Evolutionary conservation across 2,888 invertebrate genomes (phyloP), one percentile per base, ranked within the genome.

Genomic region (Lomographa bimaculata): DNA sequence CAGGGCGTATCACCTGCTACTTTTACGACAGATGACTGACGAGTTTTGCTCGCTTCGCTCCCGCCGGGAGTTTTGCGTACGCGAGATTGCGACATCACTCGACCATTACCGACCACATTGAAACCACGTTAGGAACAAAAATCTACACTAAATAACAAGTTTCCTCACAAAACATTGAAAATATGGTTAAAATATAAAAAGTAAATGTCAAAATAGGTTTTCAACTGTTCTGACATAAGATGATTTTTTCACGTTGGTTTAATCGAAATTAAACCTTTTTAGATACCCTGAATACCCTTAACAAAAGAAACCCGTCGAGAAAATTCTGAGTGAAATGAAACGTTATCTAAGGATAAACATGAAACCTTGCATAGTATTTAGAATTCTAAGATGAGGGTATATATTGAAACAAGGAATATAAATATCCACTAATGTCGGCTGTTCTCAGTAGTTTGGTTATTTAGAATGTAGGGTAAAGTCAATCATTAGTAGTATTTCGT

Each of bases 11-110:
- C 61, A 1, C 64, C 59, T 3, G 61, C 44, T 1, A 57, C 57
- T 44, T 65, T 59, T 32, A 48, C n/a, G n/a, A n/a, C 47, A 25
- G 34, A 21, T 3, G 57, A 34, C n/a, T 34, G 23, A 2, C 57
- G 58, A 7, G 33, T 23, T n/a, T 48, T 36, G 12, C 7, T 28
- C 11, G 30, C 24, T 4, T 44, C 50, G n/a, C 49, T 49, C 26
- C 46, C 50, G 7, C 46, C 37, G 35, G 46, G 34, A 33, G 46
- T 47, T 30, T 69, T 71, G 7, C 64, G 59, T 21, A 43, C 50
- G 27, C 66, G 60, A 25, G 61, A 53, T 35, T 69, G 71, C 11
- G 73, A 71, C 79, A 78, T 78, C 39, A 52, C 50, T 35, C 28
- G 35, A 25, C 36, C 9, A 27, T 21, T 26, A 26, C 25, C 14